Conservation (phyloP, 1,140 invertebrate species). For the Chrysomallon squamiferum region DNA sequence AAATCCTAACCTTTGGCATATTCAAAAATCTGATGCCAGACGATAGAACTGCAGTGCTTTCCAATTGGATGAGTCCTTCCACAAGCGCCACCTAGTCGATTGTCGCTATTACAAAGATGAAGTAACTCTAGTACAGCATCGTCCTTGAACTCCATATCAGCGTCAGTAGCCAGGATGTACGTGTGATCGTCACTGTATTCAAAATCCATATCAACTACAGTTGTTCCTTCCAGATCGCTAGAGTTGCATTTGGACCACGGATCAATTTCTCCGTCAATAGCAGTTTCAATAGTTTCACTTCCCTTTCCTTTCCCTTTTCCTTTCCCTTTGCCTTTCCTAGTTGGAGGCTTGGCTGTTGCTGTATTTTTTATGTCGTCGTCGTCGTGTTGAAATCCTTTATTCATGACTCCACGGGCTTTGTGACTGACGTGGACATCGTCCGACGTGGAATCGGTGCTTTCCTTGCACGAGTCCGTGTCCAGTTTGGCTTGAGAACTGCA, state of each 20-base stretch:
- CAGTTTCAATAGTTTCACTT: not conserved
- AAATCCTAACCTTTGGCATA: conserved; percentile 68
- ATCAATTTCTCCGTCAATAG: not conserved
- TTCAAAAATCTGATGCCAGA: conserved; percentile 73
- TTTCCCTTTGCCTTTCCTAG: not conserved
- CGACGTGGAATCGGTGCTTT: not conserved
- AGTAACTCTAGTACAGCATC: conserved; percentile 38
- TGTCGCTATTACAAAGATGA: conserved; percentile 33
- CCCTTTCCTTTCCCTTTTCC: not conserved
- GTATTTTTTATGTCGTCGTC: not conserved
- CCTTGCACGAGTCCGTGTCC: not conserved
- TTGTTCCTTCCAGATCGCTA: not conserved
- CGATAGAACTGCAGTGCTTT: conserved; percentile 61
- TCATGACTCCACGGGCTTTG: not conserved
- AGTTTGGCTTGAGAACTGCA: conserved; percentile 11
- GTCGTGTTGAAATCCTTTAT: not conserved
- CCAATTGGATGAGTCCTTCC: conserved; percentile 48
- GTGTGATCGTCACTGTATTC: conserved; percentile 29
- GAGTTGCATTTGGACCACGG: not conserved
- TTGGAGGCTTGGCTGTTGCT: too few relatives aligned
- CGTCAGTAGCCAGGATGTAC: conserved; percentile 52
- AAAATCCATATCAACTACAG: not conserved
- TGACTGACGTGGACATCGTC: not conserved
- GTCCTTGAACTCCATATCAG: conserved; percentile 51
- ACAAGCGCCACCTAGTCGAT: conserved; percentile 43